A percentile compares a stretch with the other conserved stretches of the same genome.
phyloP scores from a whole-genome alignment of 2,113 vertebrate genomes.

The Lasiurus cinereus region DNA sequence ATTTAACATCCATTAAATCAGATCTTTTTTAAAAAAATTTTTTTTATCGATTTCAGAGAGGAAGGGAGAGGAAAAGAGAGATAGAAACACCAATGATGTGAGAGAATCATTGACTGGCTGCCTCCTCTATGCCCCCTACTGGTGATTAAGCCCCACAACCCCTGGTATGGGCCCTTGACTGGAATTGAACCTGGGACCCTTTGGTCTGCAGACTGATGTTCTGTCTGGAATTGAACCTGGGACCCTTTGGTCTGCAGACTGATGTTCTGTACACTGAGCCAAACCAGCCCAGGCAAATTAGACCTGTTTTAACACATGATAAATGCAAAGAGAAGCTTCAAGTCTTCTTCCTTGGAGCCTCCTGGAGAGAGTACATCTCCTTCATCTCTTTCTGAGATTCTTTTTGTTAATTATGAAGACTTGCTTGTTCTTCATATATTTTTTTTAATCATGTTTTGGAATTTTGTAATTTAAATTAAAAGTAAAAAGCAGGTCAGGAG shows the following conservation, averaged over 20 bases:
- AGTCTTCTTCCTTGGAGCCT: neutral
- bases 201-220: too few species aligned
- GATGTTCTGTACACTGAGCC: too few species aligned
- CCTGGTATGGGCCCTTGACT: too few species aligned
- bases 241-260: too few species aligned
- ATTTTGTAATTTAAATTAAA: slow-evolving; percentile 39
- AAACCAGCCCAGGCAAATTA: neutral
- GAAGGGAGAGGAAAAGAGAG: too few species aligned
- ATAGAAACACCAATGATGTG: too few species aligned
- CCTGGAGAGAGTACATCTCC: neutral
- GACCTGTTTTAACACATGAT: slow-evolving; percentile 3
- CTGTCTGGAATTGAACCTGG: too few species aligned
- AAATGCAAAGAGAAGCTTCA: neutral
- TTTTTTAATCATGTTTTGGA: neutral
- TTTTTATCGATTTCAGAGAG: too few species aligned
- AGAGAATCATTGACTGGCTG: too few species aligned
- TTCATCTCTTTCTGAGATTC: neutral
- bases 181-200: too few species aligned
- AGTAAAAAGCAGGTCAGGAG: neutral
- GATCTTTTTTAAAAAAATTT: neutral
- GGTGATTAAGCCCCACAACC: too few species aligned
- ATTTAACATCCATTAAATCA: neutral
- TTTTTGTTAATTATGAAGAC: slow-evolving; percentile 40
- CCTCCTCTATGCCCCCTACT: too few species aligned
- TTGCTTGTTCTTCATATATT: neutral